Conservation (phyloP, 2,888 invertebrate species). For the Nephrotoma flavescens region DNA sequence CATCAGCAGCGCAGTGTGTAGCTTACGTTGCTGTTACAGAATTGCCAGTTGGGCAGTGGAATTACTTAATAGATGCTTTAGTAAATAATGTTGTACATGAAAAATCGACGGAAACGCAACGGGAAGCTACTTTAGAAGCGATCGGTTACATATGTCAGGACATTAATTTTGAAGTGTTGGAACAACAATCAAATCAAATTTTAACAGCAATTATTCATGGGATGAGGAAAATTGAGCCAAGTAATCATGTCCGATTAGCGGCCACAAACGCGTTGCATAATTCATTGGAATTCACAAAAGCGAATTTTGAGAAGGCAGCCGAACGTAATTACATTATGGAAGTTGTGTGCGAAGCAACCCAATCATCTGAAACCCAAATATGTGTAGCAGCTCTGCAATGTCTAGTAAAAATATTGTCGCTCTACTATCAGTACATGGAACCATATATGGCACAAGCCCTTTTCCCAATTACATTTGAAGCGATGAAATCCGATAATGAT, state of each 20-base stretch:
- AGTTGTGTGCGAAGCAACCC: slow-evolving; percentile 97
- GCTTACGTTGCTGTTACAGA: slow-evolving; percentile 97
- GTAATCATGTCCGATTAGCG: slow-evolving; percentile 86
- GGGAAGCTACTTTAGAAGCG: slow-evolving; percentile 93
- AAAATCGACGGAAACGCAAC: slow-evolving; percentile 81
- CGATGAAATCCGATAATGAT: slow-evolving; percentile 94
- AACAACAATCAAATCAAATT: slow-evolving; percentile 87
- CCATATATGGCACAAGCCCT: slow-evolving; percentile 96
- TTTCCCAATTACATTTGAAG: slow-evolving; percentile 95
- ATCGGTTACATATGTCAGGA: slow-evolving; percentile 98
- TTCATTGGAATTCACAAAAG: slow-evolving; percentile 95
- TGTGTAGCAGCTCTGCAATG: slow-evolving; percentile 96
- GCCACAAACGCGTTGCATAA: slow-evolving; percentile 94
- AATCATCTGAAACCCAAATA: slow-evolving; percentile 79
- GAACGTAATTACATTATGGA: slow-evolving; percentile 99
- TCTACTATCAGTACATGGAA: slow-evolving; percentile 99
- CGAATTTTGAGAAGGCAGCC: slow-evolving; percentile 94
- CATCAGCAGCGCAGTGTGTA: slow-evolving; percentile 97
- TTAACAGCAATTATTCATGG: slow-evolving; percentile 98
- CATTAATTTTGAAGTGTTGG: slow-evolving; percentile 85
- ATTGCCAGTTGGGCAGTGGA: slow-evolving; percentile 85
- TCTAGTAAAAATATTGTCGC: slow-evolving; percentile 91
- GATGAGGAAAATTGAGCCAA: slow-evolving; percentile 88
- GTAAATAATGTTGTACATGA: slow-evolving; percentile 82
- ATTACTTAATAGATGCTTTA: slow-evolving; percentile 70